Evolutionary conservation across 2,888 invertebrate species (phyloP).

Genomic region (Lasioglossum pauxillum): DNA sequence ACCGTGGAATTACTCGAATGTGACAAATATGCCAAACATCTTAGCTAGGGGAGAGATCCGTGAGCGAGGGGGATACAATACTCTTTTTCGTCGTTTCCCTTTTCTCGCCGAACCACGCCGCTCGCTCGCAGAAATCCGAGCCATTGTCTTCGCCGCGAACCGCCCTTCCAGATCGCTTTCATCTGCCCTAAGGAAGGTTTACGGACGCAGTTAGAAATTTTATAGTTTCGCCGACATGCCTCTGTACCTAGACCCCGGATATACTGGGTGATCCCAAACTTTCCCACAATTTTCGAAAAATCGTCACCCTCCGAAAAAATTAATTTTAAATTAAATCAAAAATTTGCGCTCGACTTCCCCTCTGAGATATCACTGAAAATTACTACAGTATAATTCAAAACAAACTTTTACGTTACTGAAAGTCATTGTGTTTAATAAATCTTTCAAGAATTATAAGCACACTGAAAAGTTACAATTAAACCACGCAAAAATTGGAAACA

Average conservation of each 20-base stretch:
- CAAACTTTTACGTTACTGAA: background rate
- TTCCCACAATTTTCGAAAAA: background rate
- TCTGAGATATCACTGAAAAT: background rate
- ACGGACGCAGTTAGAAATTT: conserved; percentile 26
- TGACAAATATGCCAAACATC: conserved; percentile 82
- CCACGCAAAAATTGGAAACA: background rate
- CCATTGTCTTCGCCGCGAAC: conserved; percentile 62
- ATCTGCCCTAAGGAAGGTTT: conserved; percentile 16
- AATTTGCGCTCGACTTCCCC: too few species aligned
- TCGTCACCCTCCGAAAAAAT: too few species aligned
- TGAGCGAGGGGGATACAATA: conserved; percentile 49
- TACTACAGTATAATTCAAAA: background rate
- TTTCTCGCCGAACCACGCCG: conserved; percentile 44
- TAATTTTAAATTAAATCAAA: too few species aligned
- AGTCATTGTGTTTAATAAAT: too few species aligned
- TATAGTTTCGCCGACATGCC: background rate
- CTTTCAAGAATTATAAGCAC: too few species aligned
- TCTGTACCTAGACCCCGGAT: background rate
- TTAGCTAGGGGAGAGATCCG: conserved; percentile 55
- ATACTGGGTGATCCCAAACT: background rate
- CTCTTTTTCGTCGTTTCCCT: conserved; percentile 37
- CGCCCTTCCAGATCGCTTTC: conserved; percentile 35
- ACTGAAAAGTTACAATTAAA: too few species aligned
- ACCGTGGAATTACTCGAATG: conserved; percentile 81
- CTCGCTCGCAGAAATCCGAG: conserved; percentile 38